phyloP scores from a whole-genome alignment of 64 coral and sea anemone genomes.

The Porites lutea region DNA sequence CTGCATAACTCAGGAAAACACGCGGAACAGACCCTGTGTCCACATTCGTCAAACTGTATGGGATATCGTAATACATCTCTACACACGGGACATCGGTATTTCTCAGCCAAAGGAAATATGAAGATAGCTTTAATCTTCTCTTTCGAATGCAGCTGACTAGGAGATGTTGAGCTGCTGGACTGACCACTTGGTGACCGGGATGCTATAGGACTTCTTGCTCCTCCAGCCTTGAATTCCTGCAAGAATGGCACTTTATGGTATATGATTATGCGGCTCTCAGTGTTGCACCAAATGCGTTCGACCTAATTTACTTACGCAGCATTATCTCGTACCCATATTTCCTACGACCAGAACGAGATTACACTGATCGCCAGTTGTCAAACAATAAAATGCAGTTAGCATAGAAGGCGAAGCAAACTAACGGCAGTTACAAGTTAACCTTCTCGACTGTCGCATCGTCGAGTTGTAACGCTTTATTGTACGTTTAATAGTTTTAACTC shows the following conservation, averaged over 20 bases:
- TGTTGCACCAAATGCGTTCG: too few relatives aligned
- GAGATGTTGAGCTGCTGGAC: neutral
- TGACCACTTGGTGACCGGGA: neutral
- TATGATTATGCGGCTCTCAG: too few relatives aligned
- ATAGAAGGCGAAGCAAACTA: too few relatives aligned
- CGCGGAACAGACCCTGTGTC: constrained; percentile 70
- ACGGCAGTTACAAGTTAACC: too few relatives aligned
- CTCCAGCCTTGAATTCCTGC: neutral
- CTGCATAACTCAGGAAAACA: constrained; percentile 51
- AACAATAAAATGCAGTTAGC: too few relatives aligned
- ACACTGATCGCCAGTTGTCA: too few relatives aligned
- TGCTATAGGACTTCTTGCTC: neutral
- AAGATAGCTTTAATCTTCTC: constrained; percentile 32
- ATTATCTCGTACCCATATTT: too few relatives aligned
- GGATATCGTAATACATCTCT: constrained; percentile 75
- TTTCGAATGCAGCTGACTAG: neutral
- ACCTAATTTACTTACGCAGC: too few relatives aligned
- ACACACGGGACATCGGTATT: constrained; percentile 85
- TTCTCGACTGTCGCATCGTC: too few relatives aligned
- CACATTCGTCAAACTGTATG: constrained; percentile 71
- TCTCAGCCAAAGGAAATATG: constrained; percentile 82
- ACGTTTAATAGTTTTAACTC: too few relatives aligned
- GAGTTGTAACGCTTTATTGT: too few relatives aligned
- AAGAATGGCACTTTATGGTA: neutral
- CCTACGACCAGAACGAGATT: too few relatives aligned